phyloP scores from a whole-genome alignment of 1,140 invertebrate species.

The Papilio dardanus region DNA sequence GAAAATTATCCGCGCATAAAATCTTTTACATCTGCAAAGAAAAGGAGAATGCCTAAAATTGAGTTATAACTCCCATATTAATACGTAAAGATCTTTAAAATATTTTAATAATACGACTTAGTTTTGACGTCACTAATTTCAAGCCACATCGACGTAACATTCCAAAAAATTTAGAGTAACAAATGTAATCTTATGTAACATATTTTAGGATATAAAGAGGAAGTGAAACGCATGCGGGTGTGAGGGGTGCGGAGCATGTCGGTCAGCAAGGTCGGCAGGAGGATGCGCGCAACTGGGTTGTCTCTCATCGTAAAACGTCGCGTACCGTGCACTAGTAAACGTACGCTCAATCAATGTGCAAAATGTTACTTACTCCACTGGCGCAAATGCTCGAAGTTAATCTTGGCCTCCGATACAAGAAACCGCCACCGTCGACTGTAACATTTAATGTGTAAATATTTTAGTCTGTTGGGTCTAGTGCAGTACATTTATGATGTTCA shows the following conservation, averaged over 20 bases:
- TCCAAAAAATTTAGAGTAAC: background rate
- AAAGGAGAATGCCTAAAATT: too few species aligned
- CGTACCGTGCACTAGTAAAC: constrained; percentile 38
- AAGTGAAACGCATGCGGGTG: constrained; percentile 65
- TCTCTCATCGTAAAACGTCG: constrained; percentile 36
- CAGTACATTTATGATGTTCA: too few species aligned
- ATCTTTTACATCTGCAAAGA: too few species aligned
- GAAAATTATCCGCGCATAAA: too few species aligned
- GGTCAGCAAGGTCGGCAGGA: constrained; percentile 70
- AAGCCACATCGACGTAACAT: background rate
- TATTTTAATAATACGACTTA: too few species aligned
- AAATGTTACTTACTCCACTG: background rate
- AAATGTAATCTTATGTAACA: background rate
- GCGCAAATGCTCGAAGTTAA: too few species aligned
- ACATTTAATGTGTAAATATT: too few species aligned
- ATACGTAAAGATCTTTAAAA: too few species aligned
- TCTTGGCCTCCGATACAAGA: too few species aligned
- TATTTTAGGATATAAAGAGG: constrained; percentile 44
- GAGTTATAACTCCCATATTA: too few species aligned
- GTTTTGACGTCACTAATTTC: background rate
- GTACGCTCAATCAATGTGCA: constrained; percentile 37
- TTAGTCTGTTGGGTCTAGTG: too few species aligned
- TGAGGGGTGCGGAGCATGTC: constrained; percentile 51
- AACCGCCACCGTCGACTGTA: too few species aligned
- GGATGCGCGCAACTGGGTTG: constrained; percentile 73